Conservation (phyloP, 2,888 invertebrate genomes). For the Brachylomia viminalis region DNA sequence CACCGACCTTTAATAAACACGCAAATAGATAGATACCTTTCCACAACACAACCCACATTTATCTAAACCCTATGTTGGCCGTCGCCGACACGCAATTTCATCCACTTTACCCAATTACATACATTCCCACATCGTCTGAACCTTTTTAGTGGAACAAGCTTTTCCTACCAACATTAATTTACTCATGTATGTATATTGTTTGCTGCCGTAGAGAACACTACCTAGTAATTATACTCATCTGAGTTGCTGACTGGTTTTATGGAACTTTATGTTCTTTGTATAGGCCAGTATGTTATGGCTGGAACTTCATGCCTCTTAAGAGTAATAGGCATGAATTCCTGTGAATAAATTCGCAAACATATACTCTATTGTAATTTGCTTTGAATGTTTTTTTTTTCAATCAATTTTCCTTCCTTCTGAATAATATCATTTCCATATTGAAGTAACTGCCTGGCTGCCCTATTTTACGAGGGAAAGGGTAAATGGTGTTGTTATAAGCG, state of each 20-base stretch:
- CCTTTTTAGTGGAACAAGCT: slow-evolving; percentile 35
- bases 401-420: slow-evolving; percentile 28
- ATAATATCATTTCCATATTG: slow-evolving; percentile 34
- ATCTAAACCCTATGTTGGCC: slow-evolving; percentile 18
- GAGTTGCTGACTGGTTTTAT: slow-evolving; percentile 31
- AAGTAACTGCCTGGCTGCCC: slow-evolving; percentile 13
- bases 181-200: slow-evolving; percentile 20
- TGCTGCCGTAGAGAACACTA: slow-evolving; percentile 35
- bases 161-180: slow-evolving; percentile 21
- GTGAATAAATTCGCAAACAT: slow-evolving; percentile 12
- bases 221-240: slow-evolving; percentile 45
- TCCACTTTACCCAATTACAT: slow-evolving; percentile 57
- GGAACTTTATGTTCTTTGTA: slow-evolving; percentile 34
- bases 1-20: slow-evolving; percentile 1
- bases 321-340: background rate
- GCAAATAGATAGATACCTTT: slow-evolving; percentile 24
- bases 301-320: slow-evolving; percentile 8
- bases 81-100: slow-evolving; percentile 33
- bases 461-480: slow-evolving; percentile 12
- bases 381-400: slow-evolving; percentile 16
- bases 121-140: slow-evolving; percentile 37
- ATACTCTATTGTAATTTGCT: slow-evolving; percentile 7
- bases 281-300: slow-evolving; percentile 28
- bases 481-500: background rate
- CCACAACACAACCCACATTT: slow-evolving; percentile 23